Evolutionary conservation across 2,797 vertebrate genomes (phyloP), one percentile per base, ranked within the genome.

Genomic region (Molothrus aeneus): DNA sequence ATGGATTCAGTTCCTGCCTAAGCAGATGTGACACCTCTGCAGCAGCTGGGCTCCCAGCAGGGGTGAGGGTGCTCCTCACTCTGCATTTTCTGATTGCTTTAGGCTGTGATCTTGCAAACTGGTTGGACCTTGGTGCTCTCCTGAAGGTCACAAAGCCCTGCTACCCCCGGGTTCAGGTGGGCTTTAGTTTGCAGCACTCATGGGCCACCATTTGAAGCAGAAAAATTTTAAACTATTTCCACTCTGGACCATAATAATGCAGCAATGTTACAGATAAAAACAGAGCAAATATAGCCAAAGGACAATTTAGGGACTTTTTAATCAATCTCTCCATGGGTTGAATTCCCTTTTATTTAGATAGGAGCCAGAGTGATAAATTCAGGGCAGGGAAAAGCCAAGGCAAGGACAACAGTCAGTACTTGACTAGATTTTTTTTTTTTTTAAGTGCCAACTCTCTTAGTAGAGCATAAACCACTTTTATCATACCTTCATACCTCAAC

Each of bases 341-440:
- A 59, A 47, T 75, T 66, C 24, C 11, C 29, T 84, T 77, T 68
- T 24, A 17, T 73, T 85, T 91, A 11, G 5, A 60, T 31, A 66
- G 24, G 29, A 93, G 34, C 13, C 38, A 83, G 82, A 61, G 3
- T 45, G 61, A 68, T 40, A 69, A 80, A 86, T 83, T 91, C 60
- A 70, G 32, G 38, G 25, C 80, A 95, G 90, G 83, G 43, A 95
- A 92, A 95, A 95, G 57, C 86, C 86, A 90, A 88, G 34, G 48
- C 56, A 95, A 85, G 53, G 73, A 77, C 64, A 94, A 57, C 8
- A 79, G 17, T 25, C 43, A 31, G 69, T 59, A 72, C 40, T 34
- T 54, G 36, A 47, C 34, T 17, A n/a, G 40, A 25, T 32, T 36
- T 43, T 40, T 78, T 40, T n/a, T n/a, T 42, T 66, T 17, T 11